Base-by-base conservation (phyloP, 2,113 vertebrate species). In the Eleginops maclovinus region DNA sequence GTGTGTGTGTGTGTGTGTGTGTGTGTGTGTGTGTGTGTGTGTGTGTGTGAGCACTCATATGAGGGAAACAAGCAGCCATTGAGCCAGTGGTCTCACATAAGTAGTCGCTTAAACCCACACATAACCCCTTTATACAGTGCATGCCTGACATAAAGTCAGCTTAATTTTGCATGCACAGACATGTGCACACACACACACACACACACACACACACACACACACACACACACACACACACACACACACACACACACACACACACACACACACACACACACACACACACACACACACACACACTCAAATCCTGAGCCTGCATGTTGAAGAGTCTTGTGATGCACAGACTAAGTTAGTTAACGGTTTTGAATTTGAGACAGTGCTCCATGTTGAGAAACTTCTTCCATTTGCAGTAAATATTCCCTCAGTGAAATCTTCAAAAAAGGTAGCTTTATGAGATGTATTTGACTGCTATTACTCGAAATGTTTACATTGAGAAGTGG, bases 81-180 rank as follows among this genome's bases (percentile, higher is more conserved):
- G 84, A 91, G 70, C 43, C 76, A 49, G 81, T 84, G 88, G 78
- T 82, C 83, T 73, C 68, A 65, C 58, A 60, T 77, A 85, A 83
- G 63, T 79, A 77, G 80, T 79, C 74, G 72, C 71, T 83, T 68
- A 61, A 80, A 88, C 44, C 49, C 54, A 82, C 60, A 86, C 87
- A 89, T 72, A 78, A 66, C 61, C 60, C 28, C 73, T 88, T 88
- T 50, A 84, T 87, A 24, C 36, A 70, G 36, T 46, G 55, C 51
- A 71, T 67, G 66, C 66, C 50, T 71, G 63, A 76, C 77, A 72
- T 85, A 65, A 83, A 68, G 47, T 58, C 58, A 76, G 68, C 59
- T 85, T 72, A 70, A 75, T 74, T 68, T 66, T 72, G 49, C 61
- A 81, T 51, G 19, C 28, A 58, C 4, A 55, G 16, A 14, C 31